Percentiles rank a stretch among this genome's conserved stretches.
phyloP scores from a whole-genome alignment of 2,797 vertebrate species.

The Odontamblyopus rebecca region DNA sequence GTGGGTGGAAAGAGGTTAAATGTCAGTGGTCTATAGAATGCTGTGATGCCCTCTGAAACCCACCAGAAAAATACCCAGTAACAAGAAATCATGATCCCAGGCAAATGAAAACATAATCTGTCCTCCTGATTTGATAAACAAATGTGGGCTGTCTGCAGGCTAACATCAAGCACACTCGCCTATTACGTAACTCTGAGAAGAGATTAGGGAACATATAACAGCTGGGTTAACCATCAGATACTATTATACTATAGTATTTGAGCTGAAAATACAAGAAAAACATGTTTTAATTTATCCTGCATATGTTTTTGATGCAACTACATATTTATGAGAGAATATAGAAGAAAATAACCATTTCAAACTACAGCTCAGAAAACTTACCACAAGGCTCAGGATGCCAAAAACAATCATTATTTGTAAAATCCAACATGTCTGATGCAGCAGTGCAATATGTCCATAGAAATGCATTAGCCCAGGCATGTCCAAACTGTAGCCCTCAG shows the following conservation, averaged over 20 bases:
- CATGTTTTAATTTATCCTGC: not conserved
- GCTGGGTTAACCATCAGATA: not conserved
- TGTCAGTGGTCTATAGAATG: too few species aligned
- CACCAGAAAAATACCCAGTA: too few species aligned
- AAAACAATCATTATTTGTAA: too few species aligned
- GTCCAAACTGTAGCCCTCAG: too few species aligned
- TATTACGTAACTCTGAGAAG: slow-evolving; percentile 1
- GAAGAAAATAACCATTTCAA: too few species aligned
- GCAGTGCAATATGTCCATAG: too few species aligned
- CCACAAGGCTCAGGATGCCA: too few species aligned
- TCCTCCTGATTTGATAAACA: slow-evolving; percentile 7
- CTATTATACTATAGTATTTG: not conserved
- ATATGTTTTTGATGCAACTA: not conserved
- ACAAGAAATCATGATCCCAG: not conserved
- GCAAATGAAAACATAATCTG: not conserved
- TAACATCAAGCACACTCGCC: not conserved
- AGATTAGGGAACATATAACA: not conserved
- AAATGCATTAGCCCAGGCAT: too few species aligned
- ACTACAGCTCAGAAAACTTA: too few species aligned
- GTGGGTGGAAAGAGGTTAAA: too few species aligned
- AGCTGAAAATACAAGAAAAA: not conserved
- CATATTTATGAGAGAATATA: too few species aligned
- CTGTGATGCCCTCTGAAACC: not conserved
- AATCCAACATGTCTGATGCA: too few species aligned
- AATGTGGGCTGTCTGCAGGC: not conserved